Evolutionary conservation across 2,113 vertebrate genomes (phyloP), one percentile per base, ranked within the genome.

Genomic region (Eidolon helvum): DNA sequence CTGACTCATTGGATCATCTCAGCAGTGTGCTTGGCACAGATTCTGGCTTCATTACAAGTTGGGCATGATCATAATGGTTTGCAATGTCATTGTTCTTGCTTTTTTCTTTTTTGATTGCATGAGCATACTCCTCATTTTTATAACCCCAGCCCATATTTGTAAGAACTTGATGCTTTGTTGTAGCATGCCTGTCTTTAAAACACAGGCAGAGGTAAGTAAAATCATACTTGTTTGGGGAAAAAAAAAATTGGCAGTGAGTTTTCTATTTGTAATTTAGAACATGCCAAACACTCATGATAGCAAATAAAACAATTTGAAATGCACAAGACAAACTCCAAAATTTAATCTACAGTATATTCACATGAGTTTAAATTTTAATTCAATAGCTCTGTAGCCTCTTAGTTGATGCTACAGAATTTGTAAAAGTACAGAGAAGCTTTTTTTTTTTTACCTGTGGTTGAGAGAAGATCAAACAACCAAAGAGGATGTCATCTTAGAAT

Each of bases 211-310:
- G 83, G 65, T 94, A 92, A 68, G 30, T 92, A 91, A 96, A 88
- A 92, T 69, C 85, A 87, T 89, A 90, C 82, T 96, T 85, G 84
- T 95, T 86, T 88, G 74, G 35, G 5, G 65, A 4, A 10, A 61
- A 72, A 95, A 87, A 48, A 57, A 57, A 57, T 24, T 93, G 93
- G 79, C 75, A 86, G 11, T 57, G 24, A 68, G 90, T 89, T 94
- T 86, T 90, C 66, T 91, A 65, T 40, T 66, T 95, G 14, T 93
- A 87, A 96, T 86, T 97, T 93, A 94, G 82, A 98, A 89, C 82
- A 91, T 69, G 83, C 85, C 77, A 96, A 92, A 79, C 55, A 91
- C 9, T 96, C 59, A 55, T 57, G 74, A 86, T 30, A 92, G 85
- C n/a, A 74, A 96, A 71, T 92, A 94, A 95, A 86, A 63, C 55